Evolutionary conservation across 2,888 invertebrate species (phyloP).

Genomic region (Epinotia demarniana): DNA sequence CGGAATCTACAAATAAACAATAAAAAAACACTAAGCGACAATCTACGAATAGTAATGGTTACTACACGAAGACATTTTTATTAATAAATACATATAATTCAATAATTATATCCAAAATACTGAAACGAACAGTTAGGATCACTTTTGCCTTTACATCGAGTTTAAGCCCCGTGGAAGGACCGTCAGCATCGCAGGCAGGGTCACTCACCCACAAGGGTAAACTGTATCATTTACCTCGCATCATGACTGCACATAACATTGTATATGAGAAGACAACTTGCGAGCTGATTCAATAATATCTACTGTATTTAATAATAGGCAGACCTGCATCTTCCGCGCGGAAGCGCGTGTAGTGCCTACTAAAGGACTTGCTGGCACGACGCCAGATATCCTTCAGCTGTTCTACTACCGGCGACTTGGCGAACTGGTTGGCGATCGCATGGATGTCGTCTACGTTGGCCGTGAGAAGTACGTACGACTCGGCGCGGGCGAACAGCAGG

Average conservation of each 20-base stretch:
- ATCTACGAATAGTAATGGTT: too few relatives aligned
- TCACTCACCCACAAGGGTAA: too few relatives aligned
- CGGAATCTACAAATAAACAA: not conserved
- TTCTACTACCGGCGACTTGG: constrained; percentile 4
- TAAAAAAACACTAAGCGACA: too few relatives aligned
- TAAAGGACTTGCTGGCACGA: constrained; percentile 17
- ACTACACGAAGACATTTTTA: not conserved
- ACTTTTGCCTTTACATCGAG: too few relatives aligned
- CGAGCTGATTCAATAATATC: not conserved
- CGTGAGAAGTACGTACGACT: constrained; percentile 29
- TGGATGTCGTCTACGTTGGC: constrained; percentile 24
- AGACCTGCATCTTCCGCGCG: constrained; percentile 1
- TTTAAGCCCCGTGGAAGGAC: too few relatives aligned
- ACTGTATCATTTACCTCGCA: too few relatives aligned
- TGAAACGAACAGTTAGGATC: too few relatives aligned
- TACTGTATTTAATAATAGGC: not conserved
- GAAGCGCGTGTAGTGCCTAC: not conserved
- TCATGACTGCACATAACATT: too few relatives aligned
- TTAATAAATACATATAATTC: not conserved
- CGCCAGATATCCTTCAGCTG: constrained; percentile 28
- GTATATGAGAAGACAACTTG: too few relatives aligned
- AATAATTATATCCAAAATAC: too few relatives aligned
- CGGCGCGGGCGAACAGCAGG: constrained; percentile 11
- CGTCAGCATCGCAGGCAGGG: too few relatives aligned
- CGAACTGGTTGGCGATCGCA: constrained; percentile 22